Percentiles rank a stretch among this genome's conserved stretches.
phyloP scores from a whole-genome alignment of 2,113 vertebrate species.

The Gasterosteus nipponicus region DNA sequence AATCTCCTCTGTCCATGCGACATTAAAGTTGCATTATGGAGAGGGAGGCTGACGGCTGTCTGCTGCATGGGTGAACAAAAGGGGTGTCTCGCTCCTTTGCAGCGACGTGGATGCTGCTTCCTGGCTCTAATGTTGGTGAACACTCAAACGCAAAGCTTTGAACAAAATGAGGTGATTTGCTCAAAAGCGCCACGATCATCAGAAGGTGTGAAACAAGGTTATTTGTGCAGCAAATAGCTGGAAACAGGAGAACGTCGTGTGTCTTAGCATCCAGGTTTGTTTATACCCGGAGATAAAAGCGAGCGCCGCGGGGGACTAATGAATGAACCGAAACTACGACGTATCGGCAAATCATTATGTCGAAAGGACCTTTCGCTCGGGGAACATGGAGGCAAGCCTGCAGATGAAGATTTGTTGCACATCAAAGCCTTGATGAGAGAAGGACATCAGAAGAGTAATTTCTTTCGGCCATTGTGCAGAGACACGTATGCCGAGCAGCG shows the following conservation, averaged over 20 bases:
- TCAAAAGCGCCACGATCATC: not conserved
- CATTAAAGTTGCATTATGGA: slow-evolving; percentile 73
- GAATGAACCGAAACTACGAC: slow-evolving; percentile 58
- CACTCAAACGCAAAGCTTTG: slow-evolving; percentile 15
- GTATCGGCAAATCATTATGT: slow-evolving; percentile 69
- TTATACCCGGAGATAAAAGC: slow-evolving; percentile 37
- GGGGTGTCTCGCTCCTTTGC: slow-evolving; percentile 16
- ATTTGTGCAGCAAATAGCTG: not conserved
- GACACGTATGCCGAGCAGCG: slow-evolving; percentile 39
- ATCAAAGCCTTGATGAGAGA: slow-evolving; percentile 49
- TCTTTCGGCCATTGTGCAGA: slow-evolving; percentile 38
- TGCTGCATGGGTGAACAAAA: not conserved
- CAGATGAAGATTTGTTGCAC: slow-evolving; percentile 57
- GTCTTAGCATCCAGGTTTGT: slow-evolving; percentile 6
- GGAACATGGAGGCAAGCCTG: slow-evolving; percentile 5
- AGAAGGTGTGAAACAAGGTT: not conserved
- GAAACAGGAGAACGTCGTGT: not conserved
- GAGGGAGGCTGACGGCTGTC: not conserved
- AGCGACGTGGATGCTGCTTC: slow-evolving; percentile 18
- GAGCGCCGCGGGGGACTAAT: slow-evolving; percentile 36
- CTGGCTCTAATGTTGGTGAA: slow-evolving; percentile 8
- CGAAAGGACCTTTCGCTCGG: slow-evolving; percentile 52
- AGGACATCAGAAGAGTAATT: slow-evolving; percentile 40
- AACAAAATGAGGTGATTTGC: not conserved
- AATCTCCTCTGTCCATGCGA: slow-evolving; percentile 57